Conservation (phyloP, 2,113 vertebrate genomes). For the Argyrosomus japonicus region DNA sequence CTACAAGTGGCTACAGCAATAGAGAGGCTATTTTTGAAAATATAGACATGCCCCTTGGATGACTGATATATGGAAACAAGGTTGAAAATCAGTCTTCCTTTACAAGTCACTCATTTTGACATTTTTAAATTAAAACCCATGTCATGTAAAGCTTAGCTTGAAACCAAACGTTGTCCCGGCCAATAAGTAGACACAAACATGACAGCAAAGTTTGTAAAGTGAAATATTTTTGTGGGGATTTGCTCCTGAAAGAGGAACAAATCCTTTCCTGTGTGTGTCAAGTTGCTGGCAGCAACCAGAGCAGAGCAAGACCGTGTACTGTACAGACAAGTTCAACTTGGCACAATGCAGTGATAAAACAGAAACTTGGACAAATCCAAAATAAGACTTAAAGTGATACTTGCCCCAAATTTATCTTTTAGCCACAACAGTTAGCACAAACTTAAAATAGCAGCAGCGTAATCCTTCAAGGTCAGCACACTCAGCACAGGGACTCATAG, state of each 20-base stretch:
- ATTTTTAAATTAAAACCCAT: conserved; percentile 12
- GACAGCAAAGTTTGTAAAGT: conserved; percentile 20
- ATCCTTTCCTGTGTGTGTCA: conserved; percentile 37
- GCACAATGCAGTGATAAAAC: neutral
- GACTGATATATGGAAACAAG: neutral
- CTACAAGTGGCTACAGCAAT: neutral
- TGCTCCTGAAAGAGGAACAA: conserved; percentile 35
- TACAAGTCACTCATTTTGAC: conserved; percentile 11
- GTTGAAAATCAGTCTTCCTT: conserved; percentile 10
- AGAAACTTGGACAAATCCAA: neutral
- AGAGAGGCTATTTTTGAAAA: conserved; percentile 5
- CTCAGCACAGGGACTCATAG: conserved; percentile 4
- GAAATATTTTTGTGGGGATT: conserved; percentile 49
- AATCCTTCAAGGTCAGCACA: neutral
- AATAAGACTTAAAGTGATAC: conserved; percentile 2
- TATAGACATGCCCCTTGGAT: neutral
- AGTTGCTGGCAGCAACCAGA: conserved; percentile 21
- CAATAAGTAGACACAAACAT: conserved; percentile 19
- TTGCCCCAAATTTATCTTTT: neutral
- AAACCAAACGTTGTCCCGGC: neutral
- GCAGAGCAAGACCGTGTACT: conserved; percentile 8
- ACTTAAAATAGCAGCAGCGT: conserved; percentile 6
- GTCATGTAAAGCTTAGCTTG: neutral
- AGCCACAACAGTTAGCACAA: neutral
- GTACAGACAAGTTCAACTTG: conserved; percentile 12